Base-by-base conservation (phyloP, 2,113 vertebrate species). In the Chaenogobius annularis region DNA sequence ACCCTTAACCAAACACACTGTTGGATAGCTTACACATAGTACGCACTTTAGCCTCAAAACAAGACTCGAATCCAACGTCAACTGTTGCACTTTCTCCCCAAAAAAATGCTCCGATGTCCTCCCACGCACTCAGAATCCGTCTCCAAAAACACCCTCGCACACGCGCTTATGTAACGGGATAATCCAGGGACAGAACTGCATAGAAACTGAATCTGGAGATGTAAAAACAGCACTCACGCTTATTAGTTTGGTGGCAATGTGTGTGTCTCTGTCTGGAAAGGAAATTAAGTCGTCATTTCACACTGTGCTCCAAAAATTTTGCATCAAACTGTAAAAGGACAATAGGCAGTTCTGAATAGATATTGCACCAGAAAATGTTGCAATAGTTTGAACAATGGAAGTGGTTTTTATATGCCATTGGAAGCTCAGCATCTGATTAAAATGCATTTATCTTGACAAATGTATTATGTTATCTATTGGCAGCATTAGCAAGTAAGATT, bases 21-120 rank as follows among this genome's bases (percentile, higher is more conserved):
- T 31, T 58, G 37, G 69, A 79, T 86, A 78, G 83, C 75, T 85
- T 79, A 87, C 48, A 68, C 62, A n/a, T 80, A 59, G 80, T 66
- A 47, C 2, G 66, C 78, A 81, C 80, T 86, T 56, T 83, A 80
- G 75, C 78, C 80, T 59, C 40, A 63, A 66, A 80, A 75, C 79
- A 70, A 48, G 23, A 48, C 56, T 50, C 55, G 67, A 64, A 70
- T 64, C 68, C 72, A 56, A 67, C 26, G 43, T 64, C 77, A 70
- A 74, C 79, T 5, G 0, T 12, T 17, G 55, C 52, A n/a, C 74
- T 70, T 83, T 70, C 77, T 71, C 59, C 1, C n/a, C n/a, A 23
- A 63, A 23, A 61, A 63, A 72, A 31, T 13, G 5, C 55, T 69
- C 73, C 44, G 78, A 79, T 81, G 70, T 66, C 71, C 68, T 83